Evolutionary conservation across 2,797 vertebrate genomes (phyloP).

Genomic region (Acanthurus lineatus): DNA sequence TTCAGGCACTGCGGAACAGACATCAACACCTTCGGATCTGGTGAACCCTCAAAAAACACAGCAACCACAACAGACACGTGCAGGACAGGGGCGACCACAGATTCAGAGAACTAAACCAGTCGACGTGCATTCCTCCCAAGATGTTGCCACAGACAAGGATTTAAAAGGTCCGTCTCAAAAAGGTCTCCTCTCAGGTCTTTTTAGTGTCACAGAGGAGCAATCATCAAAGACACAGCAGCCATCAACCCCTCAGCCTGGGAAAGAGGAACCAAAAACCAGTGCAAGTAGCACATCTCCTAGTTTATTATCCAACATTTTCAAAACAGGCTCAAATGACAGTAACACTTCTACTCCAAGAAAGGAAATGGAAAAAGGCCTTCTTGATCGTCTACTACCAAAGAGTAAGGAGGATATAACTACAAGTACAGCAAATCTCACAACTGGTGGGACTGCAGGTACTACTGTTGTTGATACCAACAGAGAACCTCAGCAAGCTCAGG

Average conservation of each 20-base stretch:
- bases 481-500: slow-evolving; percentile 51
- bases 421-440: slow-evolving; percentile 54
- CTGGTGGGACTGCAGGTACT: slow-evolving; percentile 20
- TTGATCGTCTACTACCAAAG: slow-evolving; percentile 80
- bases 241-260: slow-evolving; percentile 41
- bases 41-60: slow-evolving; percentile 53
- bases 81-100: slow-evolving; percentile 76
- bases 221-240: slow-evolving; percentile 71
- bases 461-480: slow-evolving; percentile 22
- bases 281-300: slow-evolving; percentile 55
- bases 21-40: slow-evolving; percentile 55
- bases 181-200: slow-evolving; percentile 88
- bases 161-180: slow-evolving; percentile 77
- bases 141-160: slow-evolving; percentile 78
- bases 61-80: slow-evolving; percentile 60
- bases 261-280: slow-evolving; percentile 68
- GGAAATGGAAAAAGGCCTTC: slow-evolving; percentile 78
- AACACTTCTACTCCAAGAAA: slow-evolving; percentile 40
- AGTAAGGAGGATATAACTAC: slow-evolving; percentile 63
- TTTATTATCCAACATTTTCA: slow-evolving; percentile 81
- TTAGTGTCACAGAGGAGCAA: slow-evolving; percentile 82
- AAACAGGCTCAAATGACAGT: slow-evolving; percentile 61
- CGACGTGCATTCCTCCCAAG: slow-evolving; percentile 72
- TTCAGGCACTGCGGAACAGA: slow-evolving; percentile 74
- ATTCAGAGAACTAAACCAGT: slow-evolving; percentile 83